phyloP scores from a whole-genome alignment of 2,888 invertebrate species.

The Galeruca laticollis region DNA sequence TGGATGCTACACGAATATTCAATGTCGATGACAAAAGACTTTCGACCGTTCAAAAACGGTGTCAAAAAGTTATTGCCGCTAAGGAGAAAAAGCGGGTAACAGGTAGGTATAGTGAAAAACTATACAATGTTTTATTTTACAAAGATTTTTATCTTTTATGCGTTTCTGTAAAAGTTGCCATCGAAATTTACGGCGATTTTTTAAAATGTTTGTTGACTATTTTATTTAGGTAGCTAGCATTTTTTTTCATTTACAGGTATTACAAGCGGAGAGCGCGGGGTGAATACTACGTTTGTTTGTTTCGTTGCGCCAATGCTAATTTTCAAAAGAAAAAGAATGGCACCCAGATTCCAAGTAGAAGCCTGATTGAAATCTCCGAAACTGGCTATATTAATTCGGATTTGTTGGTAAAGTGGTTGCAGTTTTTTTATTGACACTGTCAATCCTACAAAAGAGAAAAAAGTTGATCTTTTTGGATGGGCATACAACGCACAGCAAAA shows the following conservation, averaged over 20 bases:
- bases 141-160: no score
- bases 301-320: slow-evolving; percentile 28
- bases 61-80: slow-evolving; percentile 13
- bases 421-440: no score
- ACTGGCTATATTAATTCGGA: no score
- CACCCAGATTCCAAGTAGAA: slow-evolving; percentile 11
- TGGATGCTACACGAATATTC: slow-evolving; percentile 16
- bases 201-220: no score
- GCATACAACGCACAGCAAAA: neutral
- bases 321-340: slow-evolving; percentile 23
- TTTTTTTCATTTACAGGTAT: no score
- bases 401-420: no score
- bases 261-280: no score
- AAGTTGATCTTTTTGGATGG: slow-evolving; percentile 41
- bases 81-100: slow-evolving; percentile 12
- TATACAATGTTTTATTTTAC: no score
- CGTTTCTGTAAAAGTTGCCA: no score
- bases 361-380: slow-evolving; percentile 16
- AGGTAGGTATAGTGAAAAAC: no score
- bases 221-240: no score
- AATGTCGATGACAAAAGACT: slow-evolving; percentile 24
- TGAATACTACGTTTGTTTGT: slow-evolving; percentile 20
- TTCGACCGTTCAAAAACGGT: slow-evolving; percentile 28
- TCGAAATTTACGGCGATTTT: no score
- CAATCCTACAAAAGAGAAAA: slow-evolving; percentile 10